A percentile compares a stretch with the other conserved stretches of the same genome.
Evolutionary conservation across 53 echinoderm and acorn worm genomes (phyloP).

Genomic region (Actinopyga echinites): DNA sequence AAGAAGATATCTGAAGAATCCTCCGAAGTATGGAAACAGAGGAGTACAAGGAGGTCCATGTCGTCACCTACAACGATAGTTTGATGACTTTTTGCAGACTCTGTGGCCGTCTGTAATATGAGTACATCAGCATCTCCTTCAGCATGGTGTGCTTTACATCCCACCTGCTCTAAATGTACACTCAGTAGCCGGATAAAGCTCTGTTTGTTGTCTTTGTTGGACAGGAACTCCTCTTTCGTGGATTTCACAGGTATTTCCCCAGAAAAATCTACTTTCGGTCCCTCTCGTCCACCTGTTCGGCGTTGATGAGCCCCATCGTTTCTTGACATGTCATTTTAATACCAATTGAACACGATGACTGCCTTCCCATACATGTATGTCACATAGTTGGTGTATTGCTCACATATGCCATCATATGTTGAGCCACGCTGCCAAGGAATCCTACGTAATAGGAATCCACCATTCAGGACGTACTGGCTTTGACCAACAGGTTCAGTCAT

Average conservation of each 20-base stretch:
- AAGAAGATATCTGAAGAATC: constrained; percentile 1
- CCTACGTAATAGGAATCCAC: constrained; percentile 32
- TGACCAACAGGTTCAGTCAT: too few relatives aligned
- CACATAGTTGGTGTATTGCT: constrained; percentile 34
- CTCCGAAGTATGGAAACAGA: constrained; percentile 13
- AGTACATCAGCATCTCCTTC: constrained; percentile 58
- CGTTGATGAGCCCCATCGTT: neutral
- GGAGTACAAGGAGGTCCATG: constrained; percentile 52
- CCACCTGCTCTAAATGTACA: constrained; percentile 20
- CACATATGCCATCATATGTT: too few relatives aligned
- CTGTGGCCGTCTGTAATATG: constrained; percentile 44
- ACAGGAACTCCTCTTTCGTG: constrained; percentile 43
- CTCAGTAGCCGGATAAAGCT: constrained; percentile 42
- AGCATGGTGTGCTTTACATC: constrained; percentile 50
- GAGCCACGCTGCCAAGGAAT: neutral
- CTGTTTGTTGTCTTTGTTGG: constrained; percentile 39
- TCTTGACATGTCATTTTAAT: constrained; percentile 7
- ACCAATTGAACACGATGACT: constrained; percentile 50
- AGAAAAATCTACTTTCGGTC: constrained; percentile 28
- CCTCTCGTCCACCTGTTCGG: constrained; percentile 18
- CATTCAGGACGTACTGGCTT: constrained; percentile 52
- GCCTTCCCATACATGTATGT: neutral
- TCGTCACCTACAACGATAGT: constrained; percentile 54
- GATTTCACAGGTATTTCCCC: neutral
- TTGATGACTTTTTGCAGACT: constrained; percentile 6